A percentile compares a stretch with the other conserved stretches of the same genome.
Evolutionary conservation across 2,888 invertebrate genomes (phyloP).

Genomic region (Drosophila nigritarsus): DNA sequence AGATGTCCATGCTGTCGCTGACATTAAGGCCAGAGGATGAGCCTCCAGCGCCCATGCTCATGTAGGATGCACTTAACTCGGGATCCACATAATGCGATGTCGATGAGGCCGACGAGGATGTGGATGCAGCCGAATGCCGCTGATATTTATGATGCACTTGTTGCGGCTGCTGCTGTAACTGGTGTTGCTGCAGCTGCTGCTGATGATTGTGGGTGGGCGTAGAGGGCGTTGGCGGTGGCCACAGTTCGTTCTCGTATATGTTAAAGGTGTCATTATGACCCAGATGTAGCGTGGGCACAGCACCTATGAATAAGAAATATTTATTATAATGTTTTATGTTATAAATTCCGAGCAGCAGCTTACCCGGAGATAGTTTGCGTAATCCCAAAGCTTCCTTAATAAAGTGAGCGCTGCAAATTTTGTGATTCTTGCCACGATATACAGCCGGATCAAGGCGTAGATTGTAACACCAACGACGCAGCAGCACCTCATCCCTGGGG

Average conservation of each 20-base stretch:
- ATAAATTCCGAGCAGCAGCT: background rate
- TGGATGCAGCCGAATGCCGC: conserved; percentile 70
- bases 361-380: conserved; percentile 79
- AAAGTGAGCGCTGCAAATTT: conserved; percentile 83
- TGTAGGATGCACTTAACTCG: conserved; percentile 54
- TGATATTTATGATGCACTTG: conserved; percentile 61
- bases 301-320: conserved; percentile 56
- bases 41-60: conserved; percentile 38
- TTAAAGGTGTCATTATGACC: conserved; percentile 82
- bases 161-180: conserved; percentile 46
- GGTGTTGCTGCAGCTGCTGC: conserved; percentile 38
- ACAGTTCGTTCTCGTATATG: conserved; percentile 81
- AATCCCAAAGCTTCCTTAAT: conserved; percentile 82
- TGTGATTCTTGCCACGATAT: conserved; percentile 83
- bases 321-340: background rate
- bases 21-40: conserved; percentile 56
- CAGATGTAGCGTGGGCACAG: conserved; percentile 80
- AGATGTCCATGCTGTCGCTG: conserved; percentile 74
- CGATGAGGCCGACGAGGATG: conserved; percentile 73
- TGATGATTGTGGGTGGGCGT: conserved; percentile 44
- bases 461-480: conserved; percentile 82
- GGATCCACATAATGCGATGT: conserved; percentile 68
- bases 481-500: conserved; percentile 77
- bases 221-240: conserved; percentile 75
- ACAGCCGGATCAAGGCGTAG: conserved; percentile 78